These are phyloP conservation scores for Lineus longissimus DNA, from an alignment of 1,140 invertebrate species.

Conservation along the genomic window DNA sequence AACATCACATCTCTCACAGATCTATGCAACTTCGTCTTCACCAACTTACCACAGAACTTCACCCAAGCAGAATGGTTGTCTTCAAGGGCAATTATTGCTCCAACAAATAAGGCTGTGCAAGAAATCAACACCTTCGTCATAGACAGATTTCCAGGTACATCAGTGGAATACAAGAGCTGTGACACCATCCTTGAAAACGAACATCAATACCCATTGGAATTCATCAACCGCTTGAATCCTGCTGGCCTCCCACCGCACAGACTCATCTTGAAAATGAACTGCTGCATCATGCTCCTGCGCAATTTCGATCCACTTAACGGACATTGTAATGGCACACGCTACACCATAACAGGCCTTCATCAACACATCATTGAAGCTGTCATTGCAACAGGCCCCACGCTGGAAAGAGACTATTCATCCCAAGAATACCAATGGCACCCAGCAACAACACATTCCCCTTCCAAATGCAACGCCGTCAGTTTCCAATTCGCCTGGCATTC, in stretches of 20 bases:
- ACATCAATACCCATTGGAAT: slow-evolving; percentile 40
- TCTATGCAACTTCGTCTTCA: too few relatives aligned
- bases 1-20: neutral
- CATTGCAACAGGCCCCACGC: slow-evolving; percentile 17
- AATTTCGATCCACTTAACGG: slow-evolving; percentile 41
- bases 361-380: slow-evolving; percentile 24
- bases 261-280: slow-evolving; percentile 45
- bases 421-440: slow-evolving; percentile 23
- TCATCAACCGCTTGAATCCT: slow-evolving; percentile 43
- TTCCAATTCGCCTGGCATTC: slow-evolving; percentile 56
- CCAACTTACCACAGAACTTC: neutral
- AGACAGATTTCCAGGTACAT: slow-evolving; percentile 14
- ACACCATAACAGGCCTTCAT: slow-evolving; percentile 29
- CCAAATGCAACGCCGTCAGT: slow-evolving; percentile 56
- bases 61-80: neutral
- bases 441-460: slow-evolving; percentile 21
- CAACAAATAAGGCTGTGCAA: slow-evolving; percentile 19
- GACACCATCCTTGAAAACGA: slow-evolving; percentile 26
- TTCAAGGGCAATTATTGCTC: slow-evolving; percentile 3
- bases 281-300: slow-evolving; percentile 47
- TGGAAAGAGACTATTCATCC: slow-evolving; percentile 25
- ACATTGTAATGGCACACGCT: slow-evolving; percentile 49
- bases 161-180: slow-evolving; percentile 13
- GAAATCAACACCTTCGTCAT: slow-evolving; percentile 21
- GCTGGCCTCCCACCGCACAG: slow-evolving; percentile 48